A percentile compares a stretch with the other conserved stretches of the same genome.
Conservation (phyloP, 2,888 invertebrate species). For the Tenthredo mesomela region DNA sequence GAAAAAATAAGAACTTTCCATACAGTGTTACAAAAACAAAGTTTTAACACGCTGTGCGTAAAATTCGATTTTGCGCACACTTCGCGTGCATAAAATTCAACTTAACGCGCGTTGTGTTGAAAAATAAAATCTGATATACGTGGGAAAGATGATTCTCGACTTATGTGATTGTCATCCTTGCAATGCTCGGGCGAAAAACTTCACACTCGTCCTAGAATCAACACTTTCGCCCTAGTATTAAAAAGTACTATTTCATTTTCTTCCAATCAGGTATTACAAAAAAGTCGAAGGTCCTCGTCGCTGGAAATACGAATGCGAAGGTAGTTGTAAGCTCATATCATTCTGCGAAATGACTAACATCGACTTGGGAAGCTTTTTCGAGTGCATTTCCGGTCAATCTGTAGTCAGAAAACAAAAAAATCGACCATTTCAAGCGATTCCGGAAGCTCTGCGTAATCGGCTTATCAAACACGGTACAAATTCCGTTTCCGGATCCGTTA, state of each 20-base stretch:
- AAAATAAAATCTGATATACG: too few species aligned
- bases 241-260: neutral
- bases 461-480: neutral
- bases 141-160: too few species aligned
- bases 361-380: conserved; percentile 24
- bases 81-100: too few species aligned
- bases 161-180: too few species aligned
- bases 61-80: too few species aligned
- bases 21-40: neutral
- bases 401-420: neutral
- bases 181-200: too few species aligned
- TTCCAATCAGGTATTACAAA: neutral
- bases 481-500: neutral
- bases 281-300: neutral
- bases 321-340: conserved; percentile 25
- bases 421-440: neutral
- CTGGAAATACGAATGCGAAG: neutral
- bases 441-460: conserved; percentile 29
- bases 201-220: too few species aligned
- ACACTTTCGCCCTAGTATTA: too few species aligned
- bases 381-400: conserved; percentile 36
- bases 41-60: too few species aligned
- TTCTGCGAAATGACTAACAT: conserved; percentile 37
- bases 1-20: too few species aligned
- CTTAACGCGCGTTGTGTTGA: too few species aligned